Percentiles rank a stretch among this genome's conserved stretches.
Evolutionary conservation across 2,888 invertebrate genomes (phyloP).

Genomic region (Anthophora plumipes): DNA sequence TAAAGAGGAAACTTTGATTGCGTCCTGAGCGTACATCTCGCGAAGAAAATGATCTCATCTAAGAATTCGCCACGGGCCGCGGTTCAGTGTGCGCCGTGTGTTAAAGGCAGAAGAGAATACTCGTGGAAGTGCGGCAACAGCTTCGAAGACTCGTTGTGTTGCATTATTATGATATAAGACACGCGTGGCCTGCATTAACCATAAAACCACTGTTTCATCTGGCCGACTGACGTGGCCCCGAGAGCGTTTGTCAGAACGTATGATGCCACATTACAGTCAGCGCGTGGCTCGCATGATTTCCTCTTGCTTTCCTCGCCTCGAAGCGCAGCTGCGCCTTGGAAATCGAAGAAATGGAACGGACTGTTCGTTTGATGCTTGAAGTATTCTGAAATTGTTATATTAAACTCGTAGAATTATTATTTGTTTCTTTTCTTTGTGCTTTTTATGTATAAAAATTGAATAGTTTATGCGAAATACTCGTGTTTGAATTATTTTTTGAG

Average conservation of each 20-base stretch:
- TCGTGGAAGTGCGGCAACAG: conserved; percentile 45
- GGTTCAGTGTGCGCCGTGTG: neutral
- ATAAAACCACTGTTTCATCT: conserved; percentile 62
- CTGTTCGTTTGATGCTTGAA: neutral
- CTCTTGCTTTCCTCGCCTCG: conserved; percentile 24
- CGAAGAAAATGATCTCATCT: conserved; percentile 58
- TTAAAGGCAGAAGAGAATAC: conserved; percentile 40
- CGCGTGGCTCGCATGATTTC: conserved; percentile 62
- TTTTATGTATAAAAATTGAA: too few species aligned
- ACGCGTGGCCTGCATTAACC: conserved; percentile 69
- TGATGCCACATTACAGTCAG: conserved; percentile 70
- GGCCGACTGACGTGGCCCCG: conserved; percentile 55
- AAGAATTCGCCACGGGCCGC: conserved; percentile 49
- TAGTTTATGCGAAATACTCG: too few species aligned
- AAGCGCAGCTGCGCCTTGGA: conserved; percentile 1
- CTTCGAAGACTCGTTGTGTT: conserved; percentile 62
- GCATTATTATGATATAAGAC: conserved; percentile 77
- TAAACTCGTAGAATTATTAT: too few species aligned
- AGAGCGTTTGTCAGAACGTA: conserved; percentile 67
- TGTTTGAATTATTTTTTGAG: too few species aligned
- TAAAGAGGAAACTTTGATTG: conserved; percentile 46
- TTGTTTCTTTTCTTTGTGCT: too few species aligned
- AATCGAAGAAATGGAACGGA: neutral
- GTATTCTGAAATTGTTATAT: too few species aligned
- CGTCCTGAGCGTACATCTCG: conserved; percentile 15